Conservation (phyloP, 92 coral and sea anemone species). For the Montipora capitata region DNA sequence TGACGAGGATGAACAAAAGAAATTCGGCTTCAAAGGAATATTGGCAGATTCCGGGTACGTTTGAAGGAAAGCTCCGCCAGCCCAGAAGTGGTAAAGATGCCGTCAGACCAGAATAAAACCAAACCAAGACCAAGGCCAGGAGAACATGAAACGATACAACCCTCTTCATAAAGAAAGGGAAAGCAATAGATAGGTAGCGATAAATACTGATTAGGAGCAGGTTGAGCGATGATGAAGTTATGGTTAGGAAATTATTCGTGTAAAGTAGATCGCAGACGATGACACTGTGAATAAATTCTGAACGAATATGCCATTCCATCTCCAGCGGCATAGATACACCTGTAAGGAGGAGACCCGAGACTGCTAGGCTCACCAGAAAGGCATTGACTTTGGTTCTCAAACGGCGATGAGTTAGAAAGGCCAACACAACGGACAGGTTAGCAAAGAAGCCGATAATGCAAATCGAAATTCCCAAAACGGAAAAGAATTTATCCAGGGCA, state of each 20-base stretch:
- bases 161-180: slow-evolving; percentile 76
- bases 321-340: slow-evolving; percentile 78
- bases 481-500: slow-evolving; percentile 49
- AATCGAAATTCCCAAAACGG: slow-evolving; percentile 61
- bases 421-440: slow-evolving; percentile 74
- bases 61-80: slow-evolving; percentile 75
- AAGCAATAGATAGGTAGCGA: slow-evolving; percentile 85
- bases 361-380: slow-evolving; percentile 81
- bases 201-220: slow-evolving; percentile 82
- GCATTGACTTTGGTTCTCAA: slow-evolving; percentile 80
- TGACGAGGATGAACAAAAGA: slow-evolving; percentile 71
- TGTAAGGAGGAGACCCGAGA: slow-evolving; percentile 75
- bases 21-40: slow-evolving; percentile 54
- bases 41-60: slow-evolving; percentile 11
- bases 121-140: slow-evolving; percentile 47
- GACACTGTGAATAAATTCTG: slow-evolving; percentile 71
- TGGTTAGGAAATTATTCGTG: slow-evolving; percentile 62
- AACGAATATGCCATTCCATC: slow-evolving; percentile 77
- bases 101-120: slow-evolving; percentile 79
- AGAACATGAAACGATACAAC: slow-evolving; percentile 67
- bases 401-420: slow-evolving; percentile 73
- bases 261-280: slow-evolving; percentile 81
- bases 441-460: slow-evolving; percentile 74
- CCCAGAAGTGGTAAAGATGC: slow-evolving; percentile 83
- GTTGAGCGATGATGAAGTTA: slow-evolving; percentile 84